Base-by-base conservation (phyloP, 2,797 vertebrate genomes). In the Phataginus tricuspis region DNA sequence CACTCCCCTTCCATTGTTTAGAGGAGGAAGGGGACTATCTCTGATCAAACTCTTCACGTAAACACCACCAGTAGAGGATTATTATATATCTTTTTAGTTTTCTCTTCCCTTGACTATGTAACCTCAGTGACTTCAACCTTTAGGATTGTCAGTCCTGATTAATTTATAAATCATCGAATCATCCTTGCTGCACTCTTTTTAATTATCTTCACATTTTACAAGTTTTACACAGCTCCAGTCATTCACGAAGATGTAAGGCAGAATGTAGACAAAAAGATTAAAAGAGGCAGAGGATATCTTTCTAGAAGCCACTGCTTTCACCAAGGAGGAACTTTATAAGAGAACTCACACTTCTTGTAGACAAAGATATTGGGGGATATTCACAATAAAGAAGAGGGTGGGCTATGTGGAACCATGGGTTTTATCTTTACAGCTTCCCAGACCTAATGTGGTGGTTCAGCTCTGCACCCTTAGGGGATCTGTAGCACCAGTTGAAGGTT, bases 271-370 rank as follows among this genome's bases (percentile, higher is more conserved):
- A 55, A 10, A 51, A 77, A 83, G 42, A 31, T 85, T 37, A 88
- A 37, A 37, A 37, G 29, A 86, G 59, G n/a, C 21, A 27, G 23
- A 77, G 19, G 4, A 23, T 12, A 39, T 72, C 71, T 69, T 96
- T 94, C 34, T n/a, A 64, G 61, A 95, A 86, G 42, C 61, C 69
- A 45, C 19, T 55, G 49, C 21, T 63, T 97, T 86, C 18, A 57
- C 7, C 0, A 4, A 42, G 53, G 63, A 93, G n/a, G 29, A 27
- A 57, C 18, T 71, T 71, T 55, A 45, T 45, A 23, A 10, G 68
- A 78, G 66, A 72, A 63, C 13, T 59, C 39, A 78, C 37, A 45
- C 4, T 61, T 64, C 37, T 34, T 39, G 23, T 12, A 45, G 61
- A 82, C 27, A 71, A 82, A 89, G 83, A n/a, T 29, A 25, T 1